These are phyloP conservation scores for Drosophila melanocephala DNA, from an alignment of 2,888 invertebrate species.

Conservation along the genomic window DNA sequence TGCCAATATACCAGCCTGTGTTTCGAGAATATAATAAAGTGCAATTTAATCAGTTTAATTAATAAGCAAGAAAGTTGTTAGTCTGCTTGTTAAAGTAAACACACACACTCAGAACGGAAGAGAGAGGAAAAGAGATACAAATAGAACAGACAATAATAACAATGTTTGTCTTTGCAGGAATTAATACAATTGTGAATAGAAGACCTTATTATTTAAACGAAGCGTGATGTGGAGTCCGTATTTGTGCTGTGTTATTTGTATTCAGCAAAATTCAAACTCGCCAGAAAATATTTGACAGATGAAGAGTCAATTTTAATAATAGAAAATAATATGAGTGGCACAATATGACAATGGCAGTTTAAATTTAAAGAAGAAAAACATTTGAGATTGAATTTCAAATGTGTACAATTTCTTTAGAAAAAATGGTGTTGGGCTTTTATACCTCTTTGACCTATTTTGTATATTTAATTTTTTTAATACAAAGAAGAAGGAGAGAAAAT, in stretches of 20 bases:
- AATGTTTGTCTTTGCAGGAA: conserved; percentile 34
- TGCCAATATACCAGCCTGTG: conserved; percentile 4
- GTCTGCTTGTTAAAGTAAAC: background rate
- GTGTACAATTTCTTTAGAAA: background rate
- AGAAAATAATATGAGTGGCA: background rate
- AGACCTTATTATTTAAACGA: conserved; percentile 43
- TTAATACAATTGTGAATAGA: conserved; percentile 30
- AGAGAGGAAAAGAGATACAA: background rate
- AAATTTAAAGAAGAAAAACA: background rate
- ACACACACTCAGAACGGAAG: background rate
- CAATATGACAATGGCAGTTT: background rate
- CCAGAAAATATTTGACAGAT: background rate
- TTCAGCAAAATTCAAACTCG: background rate
- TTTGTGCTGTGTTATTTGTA: background rate
- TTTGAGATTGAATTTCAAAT: background rate
- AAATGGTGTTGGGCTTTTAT: background rate
- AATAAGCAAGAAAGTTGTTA: conserved; percentile 56
- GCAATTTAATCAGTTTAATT: conserved; percentile 76
- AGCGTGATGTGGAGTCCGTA: conserved; percentile 1
- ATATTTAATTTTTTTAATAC: background rate
- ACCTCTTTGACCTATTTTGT: background rate
- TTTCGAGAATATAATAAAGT: conserved; percentile 29
- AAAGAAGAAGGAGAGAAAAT: background rate
- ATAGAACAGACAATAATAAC: conserved; percentile 25
- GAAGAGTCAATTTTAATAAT: background rate